Conservation (phyloP, 2,113 vertebrate species). For the Campylomormyrus numenius region DNA sequence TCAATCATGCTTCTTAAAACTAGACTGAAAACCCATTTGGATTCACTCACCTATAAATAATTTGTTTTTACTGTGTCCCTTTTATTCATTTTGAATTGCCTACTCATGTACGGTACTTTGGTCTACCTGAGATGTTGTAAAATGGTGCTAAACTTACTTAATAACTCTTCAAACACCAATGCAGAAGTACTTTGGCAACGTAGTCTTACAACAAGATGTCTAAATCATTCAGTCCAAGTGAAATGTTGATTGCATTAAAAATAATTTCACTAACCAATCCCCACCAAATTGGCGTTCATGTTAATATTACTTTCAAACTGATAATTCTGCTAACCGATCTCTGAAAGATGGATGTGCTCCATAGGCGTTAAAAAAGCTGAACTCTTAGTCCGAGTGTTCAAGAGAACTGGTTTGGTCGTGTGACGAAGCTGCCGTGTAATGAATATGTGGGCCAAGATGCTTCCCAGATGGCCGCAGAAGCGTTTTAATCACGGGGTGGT, state of each 20-base stretch:
- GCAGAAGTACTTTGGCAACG: constrained; percentile 41
- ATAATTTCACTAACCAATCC: background rate
- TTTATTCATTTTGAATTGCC: background rate
- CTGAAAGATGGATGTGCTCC: constrained; percentile 57
- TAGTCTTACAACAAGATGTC: background rate
- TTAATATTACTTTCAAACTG: constrained; percentile 20
- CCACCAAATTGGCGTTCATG: background rate
- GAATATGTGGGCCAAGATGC: constrained; percentile 93
- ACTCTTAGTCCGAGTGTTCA: constrained; percentile 67
- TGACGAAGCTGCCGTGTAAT: constrained; percentile 86
- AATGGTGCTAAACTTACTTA: background rate
- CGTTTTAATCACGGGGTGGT: constrained; percentile 83
- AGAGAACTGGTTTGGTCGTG: constrained; percentile 74
- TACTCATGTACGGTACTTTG: background rate
- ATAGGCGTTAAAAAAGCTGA: constrained; percentile 66
- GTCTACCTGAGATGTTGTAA: background rate
- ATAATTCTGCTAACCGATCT: constrained; percentile 42
- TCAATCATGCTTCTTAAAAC: background rate
- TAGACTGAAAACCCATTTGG: background rate
- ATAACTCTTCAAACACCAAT: constrained; percentile 30
- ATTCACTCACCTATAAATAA: background rate
- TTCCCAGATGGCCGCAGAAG: constrained; percentile 80
- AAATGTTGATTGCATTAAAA: background rate
- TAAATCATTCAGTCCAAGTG: background rate
- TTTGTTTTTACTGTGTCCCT: background rate